Evolutionary conservation across 30 jellyfish, hydroid and myxozoan genomes (phyloP).

Genomic region (Calvadosia cruxmelitensis): DNA sequence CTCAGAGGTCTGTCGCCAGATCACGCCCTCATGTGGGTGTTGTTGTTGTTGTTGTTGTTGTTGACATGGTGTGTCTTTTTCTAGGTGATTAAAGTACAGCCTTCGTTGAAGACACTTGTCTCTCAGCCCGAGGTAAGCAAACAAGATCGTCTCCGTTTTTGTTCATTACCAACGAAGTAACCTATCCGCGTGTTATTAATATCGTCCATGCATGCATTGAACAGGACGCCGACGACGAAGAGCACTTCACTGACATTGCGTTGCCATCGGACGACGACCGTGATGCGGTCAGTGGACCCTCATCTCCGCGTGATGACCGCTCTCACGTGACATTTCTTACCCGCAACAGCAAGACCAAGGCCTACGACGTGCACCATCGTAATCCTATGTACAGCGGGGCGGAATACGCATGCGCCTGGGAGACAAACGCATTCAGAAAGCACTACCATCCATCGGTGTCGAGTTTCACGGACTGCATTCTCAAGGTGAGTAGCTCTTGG

Average conservation of each 20-base stretch:
- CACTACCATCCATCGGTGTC: conserved; percentile 90
- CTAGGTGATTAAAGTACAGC: conserved; percentile 55
- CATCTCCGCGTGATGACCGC: not conserved
- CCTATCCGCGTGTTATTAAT: not conserved
- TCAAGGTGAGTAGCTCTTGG: conserved; percentile 57
- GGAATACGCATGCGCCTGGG: conserved; percentile 90
- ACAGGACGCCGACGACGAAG: conserved; percentile 90
- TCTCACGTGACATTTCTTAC: conserved; percentile 56
- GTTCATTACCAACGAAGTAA: not conserved
- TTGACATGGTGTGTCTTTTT: not conserved
- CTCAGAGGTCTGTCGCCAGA: conserved; percentile 42
- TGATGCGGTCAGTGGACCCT: not conserved
- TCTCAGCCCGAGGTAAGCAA: conserved; percentile 76
- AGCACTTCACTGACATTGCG: conserved; percentile 39
- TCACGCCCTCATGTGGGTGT: not conserved
- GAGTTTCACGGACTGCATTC: conserved; percentile 48
- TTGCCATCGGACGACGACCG: not conserved
- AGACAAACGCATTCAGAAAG: conserved; percentile 35
- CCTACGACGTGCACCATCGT: conserved; percentile 35
- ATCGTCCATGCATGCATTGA: not conserved
- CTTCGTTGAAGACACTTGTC: conserved; percentile 51
- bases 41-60: not conserved
- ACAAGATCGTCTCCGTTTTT: not conserved
- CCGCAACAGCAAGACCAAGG: conserved; percentile 14
- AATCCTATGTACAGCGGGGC: conserved; percentile 92